Conservation (phyloP, 1,140 invertebrate genomes). For the Nasonia vitripennis region DNA sequence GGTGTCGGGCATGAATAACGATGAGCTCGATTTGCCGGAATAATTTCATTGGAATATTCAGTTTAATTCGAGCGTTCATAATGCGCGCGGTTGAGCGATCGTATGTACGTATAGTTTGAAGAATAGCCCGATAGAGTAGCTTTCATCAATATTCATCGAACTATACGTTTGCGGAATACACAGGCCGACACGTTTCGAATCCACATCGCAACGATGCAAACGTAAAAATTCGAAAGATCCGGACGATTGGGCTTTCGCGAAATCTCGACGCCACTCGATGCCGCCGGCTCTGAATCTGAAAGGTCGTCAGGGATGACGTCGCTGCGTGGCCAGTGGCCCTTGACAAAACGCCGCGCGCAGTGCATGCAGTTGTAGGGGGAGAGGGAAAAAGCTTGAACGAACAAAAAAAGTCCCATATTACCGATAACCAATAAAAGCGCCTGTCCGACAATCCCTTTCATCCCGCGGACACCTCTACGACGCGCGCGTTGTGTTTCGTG, state of each 20-base stretch:
- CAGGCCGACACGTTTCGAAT: too few species aligned
- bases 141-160: too few species aligned
- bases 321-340: not conserved
- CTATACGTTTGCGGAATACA: too few species aligned
- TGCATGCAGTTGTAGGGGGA: not conserved
- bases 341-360: conserved; percentile 8
- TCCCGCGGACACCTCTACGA: conserved; percentile 60
- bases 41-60: conserved; percentile 28
- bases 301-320: conserved; percentile 29
- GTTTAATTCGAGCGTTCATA: not conserved
- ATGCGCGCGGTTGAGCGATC: not conserved
- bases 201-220: not conserved
- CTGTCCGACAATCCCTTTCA: conserved; percentile 67
- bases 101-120: not conserved
- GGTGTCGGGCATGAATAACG: conserved; percentile 15
- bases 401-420: conserved; percentile 53
- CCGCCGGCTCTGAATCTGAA: conserved; percentile 40
- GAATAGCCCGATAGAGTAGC: too few species aligned
- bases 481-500: conserved; percentile 56
- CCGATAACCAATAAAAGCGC: conserved; percentile 67
- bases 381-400: conserved; percentile 4
- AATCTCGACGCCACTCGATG: conserved; percentile 32
- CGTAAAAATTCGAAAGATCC: conserved; percentile 33
- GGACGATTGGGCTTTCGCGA: not conserved
- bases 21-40: conserved; percentile 1